Evolutionary conservation across 2,888 invertebrate genomes (phyloP).

Genomic region (Dasysyrphus albostriatus): DNA sequence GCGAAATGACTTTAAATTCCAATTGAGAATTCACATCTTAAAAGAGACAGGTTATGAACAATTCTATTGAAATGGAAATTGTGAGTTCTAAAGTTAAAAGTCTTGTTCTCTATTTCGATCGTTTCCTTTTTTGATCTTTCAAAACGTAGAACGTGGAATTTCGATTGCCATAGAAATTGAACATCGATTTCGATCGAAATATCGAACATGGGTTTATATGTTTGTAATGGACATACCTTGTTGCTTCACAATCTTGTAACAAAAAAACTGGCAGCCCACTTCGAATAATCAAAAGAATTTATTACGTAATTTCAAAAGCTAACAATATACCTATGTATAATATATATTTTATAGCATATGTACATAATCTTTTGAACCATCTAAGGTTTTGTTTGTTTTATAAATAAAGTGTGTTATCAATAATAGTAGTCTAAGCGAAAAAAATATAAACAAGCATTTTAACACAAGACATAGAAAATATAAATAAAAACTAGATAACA

Average conservation of each 20-base stretch:
- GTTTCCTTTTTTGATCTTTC: too few species aligned
- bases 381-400: slow-evolving; percentile 3
- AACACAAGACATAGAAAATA: slow-evolving; percentile 19
- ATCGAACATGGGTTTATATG: too few species aligned
- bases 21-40: too few species aligned
- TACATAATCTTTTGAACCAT: slow-evolving; percentile 7
- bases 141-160: too few species aligned
- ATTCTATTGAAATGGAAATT: too few species aligned
- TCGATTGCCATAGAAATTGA: too few species aligned
- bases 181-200: too few species aligned
- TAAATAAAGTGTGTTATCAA: slow-evolving; percentile 22
- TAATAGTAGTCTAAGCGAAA: slow-evolving; percentile 13
- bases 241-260: not conserved
- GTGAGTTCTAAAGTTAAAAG: too few species aligned
- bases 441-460: slow-evolving; percentile 12
- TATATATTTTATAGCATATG: slow-evolving; percentile 13
- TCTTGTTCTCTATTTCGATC: too few species aligned
- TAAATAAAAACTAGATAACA: slow-evolving; percentile 30
- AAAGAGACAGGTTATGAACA: too few species aligned
- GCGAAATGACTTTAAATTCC: too few species aligned
- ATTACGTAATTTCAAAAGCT: slow-evolving; percentile 5
- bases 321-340: slow-evolving; percentile 6
- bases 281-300: slow-evolving; percentile 16
- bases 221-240: too few species aligned
- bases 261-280: not conserved